Evolutionary conservation across 2,113 vertebrate genomes (phyloP).

Genomic region (Tachycineta bicolor): DNA sequence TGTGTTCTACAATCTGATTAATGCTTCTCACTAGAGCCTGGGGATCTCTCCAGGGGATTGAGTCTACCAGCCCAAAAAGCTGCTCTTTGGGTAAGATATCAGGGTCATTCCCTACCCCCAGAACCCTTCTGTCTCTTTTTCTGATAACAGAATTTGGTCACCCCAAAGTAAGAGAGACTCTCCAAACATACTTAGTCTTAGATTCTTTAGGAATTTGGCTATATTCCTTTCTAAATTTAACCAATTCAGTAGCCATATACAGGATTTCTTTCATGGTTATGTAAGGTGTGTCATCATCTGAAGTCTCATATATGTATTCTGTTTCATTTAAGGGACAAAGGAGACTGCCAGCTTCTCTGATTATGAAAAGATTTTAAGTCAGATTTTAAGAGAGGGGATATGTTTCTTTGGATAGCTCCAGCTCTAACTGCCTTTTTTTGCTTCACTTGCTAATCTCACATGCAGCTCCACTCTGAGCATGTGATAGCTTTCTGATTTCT

Average conservation of each 20-base stretch:
- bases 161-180: not conserved
- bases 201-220: not conserved
- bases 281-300: not conserved
- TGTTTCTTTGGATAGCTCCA: not conserved
- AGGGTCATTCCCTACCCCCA: too few species aligned
- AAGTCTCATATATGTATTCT: not conserved
- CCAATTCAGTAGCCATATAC: not conserved
- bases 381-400: not conserved
- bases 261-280: not conserved
- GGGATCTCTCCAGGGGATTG: not conserved
- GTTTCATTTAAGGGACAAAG: not conserved
- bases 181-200: not conserved
- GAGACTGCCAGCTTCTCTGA: not conserved
- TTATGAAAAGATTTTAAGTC: not conserved
- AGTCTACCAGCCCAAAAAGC: not conserved
- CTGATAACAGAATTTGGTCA: not conserved
- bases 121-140: not conserved
- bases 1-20: not conserved
- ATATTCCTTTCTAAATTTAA: not conserved
- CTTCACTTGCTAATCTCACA: fast-evolving
- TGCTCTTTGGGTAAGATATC: not conserved
- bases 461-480: not conserved
- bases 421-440: not conserved
- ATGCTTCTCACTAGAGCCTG: not conserved
- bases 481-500: not conserved